Evolutionary conservation across 2,888 invertebrate species (phyloP), one percentile per base, ranked within the genome.

Genomic region (Zonitis immaculata): DNA sequence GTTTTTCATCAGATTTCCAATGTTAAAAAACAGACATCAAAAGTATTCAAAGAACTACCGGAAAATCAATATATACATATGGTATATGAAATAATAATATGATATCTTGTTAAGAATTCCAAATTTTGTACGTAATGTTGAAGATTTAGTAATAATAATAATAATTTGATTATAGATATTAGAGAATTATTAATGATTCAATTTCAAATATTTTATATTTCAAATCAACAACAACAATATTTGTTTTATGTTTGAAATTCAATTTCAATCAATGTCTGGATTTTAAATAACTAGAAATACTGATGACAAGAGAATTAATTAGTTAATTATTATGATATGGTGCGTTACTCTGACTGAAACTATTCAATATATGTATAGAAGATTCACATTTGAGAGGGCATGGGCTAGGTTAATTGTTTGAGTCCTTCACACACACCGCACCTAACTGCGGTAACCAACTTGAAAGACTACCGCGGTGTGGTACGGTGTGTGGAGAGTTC

Each of bases 1-100:
- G 47, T 43, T 6, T 51, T 43, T 26, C 25, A 42, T 35, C 18
- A 18, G 9, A 35, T 35, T 9, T 16, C 35, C 1, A 18, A 35
- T 9, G 35, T 35, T 35, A 8, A 35, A 18, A 35, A 35, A 1
- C 8, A 18, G 35, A 35, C 18, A 18, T 35, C 35, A 2, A 16
- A 18, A 18, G 3, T 3, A 16, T 35, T 35, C 16, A 11, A 8
- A 16, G n/a, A 35, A 18, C 18, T 27, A 28, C 27, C 48, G 48
- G 20, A 52, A 52, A 52, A 14, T 44, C 20, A n/a, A n/a, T n/a
- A n/a, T n/a, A n/a, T n/a, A n/a, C 52, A 20, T 22, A 20, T 42
- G 43, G 51, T 44, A 39, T 48, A 44, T 35, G 44, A 47, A 14
- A 22, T 16, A 48, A 35, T 16, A 35, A 9, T 30, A 12, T 30